Conservation (phyloP, 2,797 vertebrate species). For the Hyperoplus immaculatus region DNA sequence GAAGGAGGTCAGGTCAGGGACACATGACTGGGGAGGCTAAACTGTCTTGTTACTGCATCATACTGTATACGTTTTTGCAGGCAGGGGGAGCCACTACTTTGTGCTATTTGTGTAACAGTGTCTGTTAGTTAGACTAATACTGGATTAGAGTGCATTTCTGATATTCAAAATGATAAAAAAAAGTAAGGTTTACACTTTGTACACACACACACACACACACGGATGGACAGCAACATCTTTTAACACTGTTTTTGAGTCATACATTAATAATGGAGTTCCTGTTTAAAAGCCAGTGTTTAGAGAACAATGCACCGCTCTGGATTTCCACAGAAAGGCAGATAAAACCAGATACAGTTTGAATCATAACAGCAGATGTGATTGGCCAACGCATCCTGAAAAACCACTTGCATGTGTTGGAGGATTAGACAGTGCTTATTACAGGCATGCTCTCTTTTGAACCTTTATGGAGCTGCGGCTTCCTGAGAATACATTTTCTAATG, state of each 20-base stretch:
- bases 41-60: neutral
- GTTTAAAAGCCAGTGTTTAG: no score
- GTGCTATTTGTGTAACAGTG: neutral
- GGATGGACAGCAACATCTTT: no score
- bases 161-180: neutral
- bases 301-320: neutral
- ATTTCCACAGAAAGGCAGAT: conserved; percentile 1
- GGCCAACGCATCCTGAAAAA: neutral
- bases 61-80: conserved; percentile 27
- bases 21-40: neutral
- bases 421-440: neutral
- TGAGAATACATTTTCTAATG: neutral
- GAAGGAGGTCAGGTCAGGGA: no score
- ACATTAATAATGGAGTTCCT: no score
- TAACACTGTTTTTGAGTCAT: no score
- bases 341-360: conserved; percentile 21
- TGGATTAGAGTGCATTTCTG: neutral
- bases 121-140: neutral
- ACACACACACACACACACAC: no score
- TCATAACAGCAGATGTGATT: neutral
- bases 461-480: neutral
- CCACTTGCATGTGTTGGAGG: neutral
- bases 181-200: no score
- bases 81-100: conserved; percentile 58
- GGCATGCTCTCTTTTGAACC: neutral